Evolutionary conservation across 2,113 vertebrate species (phyloP), one percentile per base, ranked within the genome.

Genomic region (Nymphicus hollandicus): DNA sequence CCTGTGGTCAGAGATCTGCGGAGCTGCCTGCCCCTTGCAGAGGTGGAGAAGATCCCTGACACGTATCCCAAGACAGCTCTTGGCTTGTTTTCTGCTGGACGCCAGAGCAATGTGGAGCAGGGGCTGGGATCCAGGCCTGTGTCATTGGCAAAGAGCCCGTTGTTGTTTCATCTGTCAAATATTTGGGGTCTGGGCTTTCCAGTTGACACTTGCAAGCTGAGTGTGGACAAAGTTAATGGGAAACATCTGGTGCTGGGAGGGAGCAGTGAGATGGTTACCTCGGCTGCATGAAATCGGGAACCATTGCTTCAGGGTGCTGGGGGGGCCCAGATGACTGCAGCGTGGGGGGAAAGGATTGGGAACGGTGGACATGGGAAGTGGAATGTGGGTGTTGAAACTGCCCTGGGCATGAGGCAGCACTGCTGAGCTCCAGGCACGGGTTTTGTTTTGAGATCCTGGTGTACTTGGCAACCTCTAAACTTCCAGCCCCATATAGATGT

Each of bases 251-350:
- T 18, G 23, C 46, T 4, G 4, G 35, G 28, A 74, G 27, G 37
- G 50, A 60, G 39, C 2, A 2, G 33, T 0, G 3, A 37, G 49
- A 10, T 15, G 52, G 25, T 37, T 11, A 8, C 55, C 41, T 53
- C 0, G 0, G 55, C 22, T 2, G 0, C 0, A 2, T 31, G 61
- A 28, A 82, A 60, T 49, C 0, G 2, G 63, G n/a, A 52, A 25
- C 23, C 0, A 1, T 9, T 43, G 58, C 1, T 4, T 4, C 20
- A 18, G 20, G 23, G 10, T 88, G 28, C 31, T 0, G 1, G 43
- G 24, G 28, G 39, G 2, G 1, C 29, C 9, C 2, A 1, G 0
- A 0, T 27, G 20, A 29, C 63, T 49, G 17, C 18, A 7, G 5
- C 1, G 1, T 1, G 17, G 20, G 53, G 31, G 46, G 8, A 22